Conservation (phyloP, 2,113 vertebrate genomes). For the Copsychus sechellarum region DNA sequence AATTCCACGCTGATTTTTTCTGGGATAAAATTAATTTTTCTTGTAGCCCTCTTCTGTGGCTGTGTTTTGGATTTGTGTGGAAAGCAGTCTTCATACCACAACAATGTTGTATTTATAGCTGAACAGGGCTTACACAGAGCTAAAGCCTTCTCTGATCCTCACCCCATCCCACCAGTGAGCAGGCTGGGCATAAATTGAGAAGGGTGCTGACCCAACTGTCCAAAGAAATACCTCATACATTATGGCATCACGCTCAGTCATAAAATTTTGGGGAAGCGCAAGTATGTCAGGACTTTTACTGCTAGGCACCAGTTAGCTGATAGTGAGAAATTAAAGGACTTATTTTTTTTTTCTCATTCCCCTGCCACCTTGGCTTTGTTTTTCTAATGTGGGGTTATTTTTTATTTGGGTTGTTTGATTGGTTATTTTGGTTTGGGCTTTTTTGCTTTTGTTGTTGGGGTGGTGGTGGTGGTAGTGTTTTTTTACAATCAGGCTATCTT, state of each 20-base stretch:
- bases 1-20: neutral
- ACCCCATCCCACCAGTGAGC: fast-evolving
- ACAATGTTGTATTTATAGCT: neutral
- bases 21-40: neutral
- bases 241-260: neutral
- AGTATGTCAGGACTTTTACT: neutral
- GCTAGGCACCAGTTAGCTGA: neutral
- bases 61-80: neutral
- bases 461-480: too few species aligned
- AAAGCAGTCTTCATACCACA: neutral
- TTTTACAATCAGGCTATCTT: neutral
- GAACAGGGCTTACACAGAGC: neutral
- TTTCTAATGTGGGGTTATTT: neutral
- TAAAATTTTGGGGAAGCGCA: neutral
- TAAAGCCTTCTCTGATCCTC: neutral
- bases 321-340: neutral
- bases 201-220: fast-evolving
- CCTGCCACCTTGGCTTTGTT: fast-evolving
- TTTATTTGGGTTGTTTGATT: neutral
- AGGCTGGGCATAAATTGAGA: neutral
- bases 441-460: neutral
- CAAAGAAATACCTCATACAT: neutral
- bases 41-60: fast-evolving
- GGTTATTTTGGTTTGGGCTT: neutral
- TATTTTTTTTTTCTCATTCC: neutral